Conservation (phyloP, 2,888 invertebrate genomes). For the Iphiclides podalirius region DNA sequence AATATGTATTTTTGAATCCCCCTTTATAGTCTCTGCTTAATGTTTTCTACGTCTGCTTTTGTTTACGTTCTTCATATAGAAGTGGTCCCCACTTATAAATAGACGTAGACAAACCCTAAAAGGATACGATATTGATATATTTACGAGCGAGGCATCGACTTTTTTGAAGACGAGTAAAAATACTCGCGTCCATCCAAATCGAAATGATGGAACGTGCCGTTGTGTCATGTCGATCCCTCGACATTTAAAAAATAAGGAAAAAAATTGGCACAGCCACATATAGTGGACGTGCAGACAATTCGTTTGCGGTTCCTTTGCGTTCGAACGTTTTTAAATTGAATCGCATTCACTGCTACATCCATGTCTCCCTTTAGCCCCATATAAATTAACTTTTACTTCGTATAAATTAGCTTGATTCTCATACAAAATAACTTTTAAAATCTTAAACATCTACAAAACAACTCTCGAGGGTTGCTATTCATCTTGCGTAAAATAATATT, state of each 20-base stretch:
- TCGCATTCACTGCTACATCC: background rate
- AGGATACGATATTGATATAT: conserved; percentile 23
- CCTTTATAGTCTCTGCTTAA: background rate
- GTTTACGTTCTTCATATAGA: conserved; percentile 15
- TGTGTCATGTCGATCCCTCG: conserved; percentile 4
- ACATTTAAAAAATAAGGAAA: conserved; percentile 2
- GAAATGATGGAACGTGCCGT: conserved; percentile 11
- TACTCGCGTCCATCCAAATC: conserved; percentile 16
- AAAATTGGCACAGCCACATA: conserved; percentile 5
- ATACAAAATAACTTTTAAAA: too few species aligned
- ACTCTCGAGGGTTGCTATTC: too few species aligned
- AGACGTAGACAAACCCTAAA: conserved; percentile 17
- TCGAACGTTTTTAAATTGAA: background rate
- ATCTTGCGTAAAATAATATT: too few species aligned
- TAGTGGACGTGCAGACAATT: background rate
- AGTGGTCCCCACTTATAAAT: conserved; percentile 14
- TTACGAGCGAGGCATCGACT: conserved; percentile 19
- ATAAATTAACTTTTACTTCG: too few species aligned
- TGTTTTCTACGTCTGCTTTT: conserved; percentile 8
- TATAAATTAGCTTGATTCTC: too few species aligned
- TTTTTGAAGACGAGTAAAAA: conserved; percentile 20
- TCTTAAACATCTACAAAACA: too few species aligned
- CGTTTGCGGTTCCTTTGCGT: background rate
- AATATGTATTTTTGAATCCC: background rate
- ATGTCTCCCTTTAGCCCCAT: too few species aligned